Evolutionary conservation across 2,888 invertebrate species (phyloP), one percentile per base, ranked within the genome.

Genomic region (Xanthorhoe designata): DNA sequence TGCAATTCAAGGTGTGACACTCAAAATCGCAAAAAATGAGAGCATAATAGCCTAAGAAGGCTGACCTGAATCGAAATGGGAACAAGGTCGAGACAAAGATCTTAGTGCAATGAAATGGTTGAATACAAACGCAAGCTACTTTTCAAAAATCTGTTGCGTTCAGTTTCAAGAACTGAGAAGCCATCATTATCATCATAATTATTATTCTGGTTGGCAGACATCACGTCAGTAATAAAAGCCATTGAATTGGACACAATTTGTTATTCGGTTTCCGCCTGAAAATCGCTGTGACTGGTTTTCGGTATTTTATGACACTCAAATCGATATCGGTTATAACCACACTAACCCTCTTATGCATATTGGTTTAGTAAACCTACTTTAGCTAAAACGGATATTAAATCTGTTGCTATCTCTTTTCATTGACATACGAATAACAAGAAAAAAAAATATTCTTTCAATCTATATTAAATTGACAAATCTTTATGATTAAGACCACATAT

Each of bases 1-100:
- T 56, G 17, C 18, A 50, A 10, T 58, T 59, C 32, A 51, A 53
- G 54, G 65, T 61, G 61, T 56, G 61, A 54, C 59, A 62, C 61
- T 66, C 51, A 60, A 63, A 65, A 61, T 57, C 53, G 59, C 50
- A 4, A 1, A 70, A 73, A 70, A 71, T 61, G 65, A 64, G 58
- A 70, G 66, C 64, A 54, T 51, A 64, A n/a, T 63, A 60, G 57
- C 32, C 63, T 65, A 66, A 71, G 65, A 68, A 74, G 64, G 55
- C 67, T 65, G 72, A 74, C 74, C 72, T 67, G 72, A 69, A 74
- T 74, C 67, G 54, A 42, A 74, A 74, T 50, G 65, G 59, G 72
- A 72, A 71, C 74, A 72, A 71, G 74, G 74, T 72, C 68, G 67
- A 67, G 68, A 68, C 63, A 67, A 67, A 72, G 66, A 69, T 71